Evolutionary conservation across 1,140 invertebrate genomes (phyloP).

Genomic region (Teleopsis dalmanni): DNA sequence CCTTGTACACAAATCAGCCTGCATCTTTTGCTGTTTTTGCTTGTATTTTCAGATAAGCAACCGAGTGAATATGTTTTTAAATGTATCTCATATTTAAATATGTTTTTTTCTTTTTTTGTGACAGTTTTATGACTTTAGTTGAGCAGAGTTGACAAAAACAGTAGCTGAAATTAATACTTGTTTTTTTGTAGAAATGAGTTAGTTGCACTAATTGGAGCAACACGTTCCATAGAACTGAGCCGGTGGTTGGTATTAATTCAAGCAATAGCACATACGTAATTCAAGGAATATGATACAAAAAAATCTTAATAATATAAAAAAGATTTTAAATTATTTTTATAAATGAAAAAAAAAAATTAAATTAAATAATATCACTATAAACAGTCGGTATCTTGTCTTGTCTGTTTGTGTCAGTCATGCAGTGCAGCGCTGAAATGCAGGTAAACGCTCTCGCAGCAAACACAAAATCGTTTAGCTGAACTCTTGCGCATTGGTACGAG

Average conservation of each 20-base stretch:
- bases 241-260: not conserved
- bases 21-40: not conserved
- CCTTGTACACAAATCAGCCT: not conserved
- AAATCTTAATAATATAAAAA: not conserved
- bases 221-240: not conserved
- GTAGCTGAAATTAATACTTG: not conserved
- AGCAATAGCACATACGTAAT: conserved; percentile 1
- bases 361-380: not conserved
- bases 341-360: not conserved
- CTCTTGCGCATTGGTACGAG: too few relatives aligned
- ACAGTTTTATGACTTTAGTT: conserved; percentile 6
- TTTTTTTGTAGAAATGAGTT: not conserved
- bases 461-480: not conserved
- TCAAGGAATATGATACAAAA: not conserved
- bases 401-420: not conserved
- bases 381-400: not conserved
- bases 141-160: not conserved
- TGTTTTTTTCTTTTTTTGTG: conserved; percentile 7
- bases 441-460: not conserved
- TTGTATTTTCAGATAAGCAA: not conserved
- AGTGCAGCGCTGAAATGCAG: too few relatives aligned
- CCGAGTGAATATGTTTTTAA: too few relatives aligned
- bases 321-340: not conserved
- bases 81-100: conserved; percentile 3
- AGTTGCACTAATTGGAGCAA: not conserved